Conservation (phyloP, 2,113 vertebrate species). For the Caranx melampygus region DNA sequence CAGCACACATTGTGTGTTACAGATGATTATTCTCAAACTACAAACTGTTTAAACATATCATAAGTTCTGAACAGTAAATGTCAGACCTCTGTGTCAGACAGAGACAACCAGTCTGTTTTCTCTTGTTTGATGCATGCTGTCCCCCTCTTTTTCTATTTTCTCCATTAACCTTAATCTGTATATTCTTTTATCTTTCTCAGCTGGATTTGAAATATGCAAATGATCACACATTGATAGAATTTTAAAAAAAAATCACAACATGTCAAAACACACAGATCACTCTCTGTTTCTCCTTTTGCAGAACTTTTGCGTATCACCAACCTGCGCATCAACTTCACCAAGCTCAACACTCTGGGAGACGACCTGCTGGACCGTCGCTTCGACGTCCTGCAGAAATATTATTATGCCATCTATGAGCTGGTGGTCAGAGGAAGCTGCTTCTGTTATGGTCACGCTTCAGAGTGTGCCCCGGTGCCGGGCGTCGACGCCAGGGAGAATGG, state of each 20-base stretch:
- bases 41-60: too few relatives aligned
- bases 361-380: slow-evolving; percentile 82
- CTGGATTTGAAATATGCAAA: background rate
- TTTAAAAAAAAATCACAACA: background rate
- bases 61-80: too few relatives aligned
- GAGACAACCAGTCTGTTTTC: too few relatives aligned
- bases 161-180: background rate
- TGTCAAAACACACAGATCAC: background rate
- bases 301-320: slow-evolving; percentile 86
- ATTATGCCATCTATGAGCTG: slow-evolving; percentile 85
- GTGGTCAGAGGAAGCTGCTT: slow-evolving; percentile 87
- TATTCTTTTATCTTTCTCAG: background rate
- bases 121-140: too few relatives aligned
- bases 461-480: slow-evolving; percentile 82
- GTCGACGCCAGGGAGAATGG: slow-evolving; percentile 66
- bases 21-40: too few relatives aligned
- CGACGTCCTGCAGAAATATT: slow-evolving; percentile 86
- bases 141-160: too few relatives aligned
- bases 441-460: slow-evolving; percentile 86
- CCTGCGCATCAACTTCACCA: slow-evolving; percentile 86
- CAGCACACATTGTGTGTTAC: too few relatives aligned
- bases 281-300: slow-evolving; percentile 37
- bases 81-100: too few relatives aligned
- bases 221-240: background rate
- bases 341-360: slow-evolving; percentile 85